These are phyloP conservation scores for Dasyornis broadbenti DNA, from an alignment of 2,113 vertebrate species.

Conservation along the genomic window DNA sequence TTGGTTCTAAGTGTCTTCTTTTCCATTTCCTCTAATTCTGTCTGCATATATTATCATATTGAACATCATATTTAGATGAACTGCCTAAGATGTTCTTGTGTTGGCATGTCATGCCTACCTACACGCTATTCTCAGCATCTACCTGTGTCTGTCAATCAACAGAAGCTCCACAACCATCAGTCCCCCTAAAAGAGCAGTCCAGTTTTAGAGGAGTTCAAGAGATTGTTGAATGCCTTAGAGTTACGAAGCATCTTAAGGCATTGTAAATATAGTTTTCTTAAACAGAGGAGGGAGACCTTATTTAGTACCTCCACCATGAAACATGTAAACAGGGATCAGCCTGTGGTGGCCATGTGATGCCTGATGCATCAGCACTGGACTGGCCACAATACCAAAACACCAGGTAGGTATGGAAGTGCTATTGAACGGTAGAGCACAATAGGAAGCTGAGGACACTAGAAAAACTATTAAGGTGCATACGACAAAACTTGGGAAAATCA, in stretches of 20 bases:
- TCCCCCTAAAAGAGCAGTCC: neutral
- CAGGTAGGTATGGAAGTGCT: neutral
- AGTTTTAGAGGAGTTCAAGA: neutral
- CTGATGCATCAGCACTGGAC: rapidly evolving
- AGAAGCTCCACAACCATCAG: neutral
- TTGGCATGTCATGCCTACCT: neutral
- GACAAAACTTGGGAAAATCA: neutral
- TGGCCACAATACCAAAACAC: neutral
- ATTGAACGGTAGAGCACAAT: neutral
- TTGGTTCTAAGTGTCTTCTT: neutral
- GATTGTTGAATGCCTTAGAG: neutral
- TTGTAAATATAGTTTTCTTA: neutral
- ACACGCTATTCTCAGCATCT: neutral
- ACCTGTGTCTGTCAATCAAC: neutral
- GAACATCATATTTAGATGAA: neutral
- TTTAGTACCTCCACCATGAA: neutral
- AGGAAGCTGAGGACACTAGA: neutral
- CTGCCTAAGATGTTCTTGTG: neutral
- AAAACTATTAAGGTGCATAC: neutral
- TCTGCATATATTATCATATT: neutral
- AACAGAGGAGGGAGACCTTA: neutral
- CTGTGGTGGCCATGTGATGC: neutral
- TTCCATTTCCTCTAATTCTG: neutral
- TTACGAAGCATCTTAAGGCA: neutral
- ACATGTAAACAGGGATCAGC: neutral